These are phyloP conservation scores for Andrena dorsata DNA, from an alignment of 2,888 invertebrate genomes.

Conservation along the genomic window DNA sequence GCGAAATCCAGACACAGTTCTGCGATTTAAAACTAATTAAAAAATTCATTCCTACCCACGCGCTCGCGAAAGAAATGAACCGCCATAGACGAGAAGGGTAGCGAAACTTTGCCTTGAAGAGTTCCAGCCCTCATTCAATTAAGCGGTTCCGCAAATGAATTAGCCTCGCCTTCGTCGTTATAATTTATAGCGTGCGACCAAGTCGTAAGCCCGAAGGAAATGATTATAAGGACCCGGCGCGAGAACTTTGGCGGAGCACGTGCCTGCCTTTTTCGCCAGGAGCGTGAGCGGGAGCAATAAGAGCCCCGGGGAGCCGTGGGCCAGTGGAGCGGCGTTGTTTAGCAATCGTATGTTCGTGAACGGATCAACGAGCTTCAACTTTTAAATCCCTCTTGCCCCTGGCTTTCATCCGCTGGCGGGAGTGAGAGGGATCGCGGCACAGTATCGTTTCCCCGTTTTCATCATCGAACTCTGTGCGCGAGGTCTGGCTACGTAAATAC, in stretches of 20 bases:
- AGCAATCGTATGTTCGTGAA: constrained; percentile 30
- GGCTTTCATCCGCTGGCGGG: not conserved
- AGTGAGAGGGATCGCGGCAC: not conserved
- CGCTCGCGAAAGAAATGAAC: constrained; percentile 11
- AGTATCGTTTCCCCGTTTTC: not conserved
- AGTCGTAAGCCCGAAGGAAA: constrained; percentile 22
- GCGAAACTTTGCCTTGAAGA: not conserved
- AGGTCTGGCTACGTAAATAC: too few relatives aligned
- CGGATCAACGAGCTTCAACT: constrained; percentile 41
- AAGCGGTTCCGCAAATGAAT: constrained; percentile 27
- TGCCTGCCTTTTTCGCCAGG: not conserved
- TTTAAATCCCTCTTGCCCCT: constrained; percentile 29
- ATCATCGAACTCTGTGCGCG: too few relatives aligned
- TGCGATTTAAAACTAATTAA: not conserved
- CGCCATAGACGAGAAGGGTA: not conserved
- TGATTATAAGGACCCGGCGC: constrained; percentile 9
- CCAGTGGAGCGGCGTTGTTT: constrained; percentile 35
- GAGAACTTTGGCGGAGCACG: constrained; percentile 6
- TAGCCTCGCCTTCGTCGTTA: constrained; percentile 8
- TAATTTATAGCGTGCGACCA: constrained; percentile 24
- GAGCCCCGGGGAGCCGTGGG: not conserved
- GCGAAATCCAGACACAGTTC: not conserved
- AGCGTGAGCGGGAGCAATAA: constrained; percentile 29
- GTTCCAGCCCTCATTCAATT: constrained; percentile 33
- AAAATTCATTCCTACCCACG: constrained; percentile 2